phyloP scores from a whole-genome alignment of 2,888 invertebrate species.

The Dryococelus australis region DNA sequence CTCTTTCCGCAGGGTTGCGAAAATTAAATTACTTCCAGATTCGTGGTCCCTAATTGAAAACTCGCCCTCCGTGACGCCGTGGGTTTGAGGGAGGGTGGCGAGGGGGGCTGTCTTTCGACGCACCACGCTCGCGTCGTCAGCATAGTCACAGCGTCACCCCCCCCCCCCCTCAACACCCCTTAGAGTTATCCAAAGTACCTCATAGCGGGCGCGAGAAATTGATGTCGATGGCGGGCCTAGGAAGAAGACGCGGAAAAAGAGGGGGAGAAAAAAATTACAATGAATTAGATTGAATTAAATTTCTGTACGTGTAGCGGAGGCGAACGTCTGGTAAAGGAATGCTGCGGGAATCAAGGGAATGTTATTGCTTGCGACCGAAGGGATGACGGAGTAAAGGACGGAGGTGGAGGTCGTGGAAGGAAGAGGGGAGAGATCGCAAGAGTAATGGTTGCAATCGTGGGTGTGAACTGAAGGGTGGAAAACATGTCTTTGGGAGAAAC shows the following conservation, averaged over 20 bases:
- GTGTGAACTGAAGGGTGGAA: background rate
- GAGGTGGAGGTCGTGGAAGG: background rate
- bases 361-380: constrained; percentile 22
- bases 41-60: constrained; percentile 63
- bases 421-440: background rate
- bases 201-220: constrained; percentile 1
- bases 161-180: background rate
- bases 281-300: constrained; percentile 28
- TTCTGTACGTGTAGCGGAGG: background rate
- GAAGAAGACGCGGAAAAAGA: background rate
- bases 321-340: background rate
- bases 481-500: background rate
- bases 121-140: background rate
- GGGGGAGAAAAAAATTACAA: background rate
- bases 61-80: constrained; percentile 32
- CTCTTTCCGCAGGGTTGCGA: constrained; percentile 28
- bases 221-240: background rate
- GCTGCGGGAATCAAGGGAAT: background rate
- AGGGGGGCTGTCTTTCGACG: background rate
- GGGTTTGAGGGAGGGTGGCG: background rate
- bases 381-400: background rate
- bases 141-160: background rate
- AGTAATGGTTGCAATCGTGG: background rate
- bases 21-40: constrained; percentile 59
- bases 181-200: background rate